Evolutionary conservation across 2,888 invertebrate genomes (phyloP), one percentile per base, ranked within the genome.

Genomic region (Ormyrus rosae): DNA sequence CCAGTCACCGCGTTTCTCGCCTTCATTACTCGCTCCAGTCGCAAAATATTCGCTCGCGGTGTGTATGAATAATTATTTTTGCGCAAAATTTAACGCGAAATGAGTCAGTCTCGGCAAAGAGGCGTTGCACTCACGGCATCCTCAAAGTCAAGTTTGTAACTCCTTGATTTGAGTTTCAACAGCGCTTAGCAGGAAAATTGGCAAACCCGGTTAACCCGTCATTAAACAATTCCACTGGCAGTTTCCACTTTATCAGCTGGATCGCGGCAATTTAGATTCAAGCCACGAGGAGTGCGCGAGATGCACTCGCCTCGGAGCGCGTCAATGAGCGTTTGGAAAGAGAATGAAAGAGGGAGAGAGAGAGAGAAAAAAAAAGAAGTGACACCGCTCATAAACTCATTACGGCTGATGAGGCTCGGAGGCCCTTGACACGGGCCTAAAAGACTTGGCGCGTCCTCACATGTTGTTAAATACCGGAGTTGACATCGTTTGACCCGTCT

Each of bases 401-500:
- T 87, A 85, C 83, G 81, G 74, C 80, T 84, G 83, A 82, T 83
- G 85, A 85, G 84, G 65, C 81, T 77, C 84, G 85, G 34, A 86
- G 86, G 86, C 88, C 86, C 88, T 86, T 86, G 87, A 87, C 87
- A 86, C 83, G 83, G 9, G 84, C 81, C 85, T 84, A 63, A 34
- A 81, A 85, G 82, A 84, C 84, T 83, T 82, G 80, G 73, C 83
- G 82, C 83, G 83, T 81, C 83, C 84, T 81, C 84, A 85, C 81
- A 84, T 88, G 88, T 88, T 87, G 87, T 88, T 89, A 89, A 89
- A 89, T 89, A 88, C 87, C 84, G 83, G 86, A 89, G 86, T 89
- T 89, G 88, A 89, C 89, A 89, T 87, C 88, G 84, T 88, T 89
- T 89, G 86, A 89, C 89, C 89, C 86, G 88, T 86, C 89, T 88